Evolutionary conservation across 1,140 invertebrate species (phyloP).

Genomic region (Drosophila micromelanica): DNA sequence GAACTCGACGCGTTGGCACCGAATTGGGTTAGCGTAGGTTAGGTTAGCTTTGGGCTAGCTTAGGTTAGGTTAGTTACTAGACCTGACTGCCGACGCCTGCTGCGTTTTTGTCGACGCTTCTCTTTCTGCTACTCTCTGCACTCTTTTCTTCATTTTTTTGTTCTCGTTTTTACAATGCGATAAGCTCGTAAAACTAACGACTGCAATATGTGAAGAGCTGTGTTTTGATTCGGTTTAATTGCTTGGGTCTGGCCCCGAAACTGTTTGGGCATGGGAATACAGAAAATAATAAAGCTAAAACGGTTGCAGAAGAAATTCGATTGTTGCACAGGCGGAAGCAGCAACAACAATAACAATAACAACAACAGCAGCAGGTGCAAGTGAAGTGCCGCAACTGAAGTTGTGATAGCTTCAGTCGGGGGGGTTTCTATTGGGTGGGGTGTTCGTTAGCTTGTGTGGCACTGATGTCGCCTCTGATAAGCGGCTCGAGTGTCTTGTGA

Average conservation of each 20-base stretch:
- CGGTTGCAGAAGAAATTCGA: constrained; percentile 8
- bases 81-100: constrained; percentile 23
- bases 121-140: not conserved
- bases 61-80: constrained; percentile 63
- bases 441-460: not conserved
- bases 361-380: constrained; percentile 6
- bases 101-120: constrained; percentile 14
- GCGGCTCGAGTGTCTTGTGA: not conserved
- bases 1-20: constrained; percentile 53
- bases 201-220: constrained; percentile 9
- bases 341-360: not conserved
- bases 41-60: constrained; percentile 57
- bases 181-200: constrained; percentile 14
- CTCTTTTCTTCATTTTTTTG: constrained; percentile 9
- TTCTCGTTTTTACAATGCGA: constrained; percentile 38
- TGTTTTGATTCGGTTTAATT: constrained; percentile 16
- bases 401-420: constrained; percentile 7
- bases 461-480: not conserved
- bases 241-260: constrained; percentile 13
- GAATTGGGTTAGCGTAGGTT: constrained; percentile 74
- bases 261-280: constrained; percentile 3
- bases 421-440: not conserved
- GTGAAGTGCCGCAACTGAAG: constrained; percentile 9
- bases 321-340: constrained; percentile 14
- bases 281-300: not conserved